phyloP scores from a whole-genome alignment of 2,888 invertebrate genomes.

The Xestia rhomboidea region DNA sequence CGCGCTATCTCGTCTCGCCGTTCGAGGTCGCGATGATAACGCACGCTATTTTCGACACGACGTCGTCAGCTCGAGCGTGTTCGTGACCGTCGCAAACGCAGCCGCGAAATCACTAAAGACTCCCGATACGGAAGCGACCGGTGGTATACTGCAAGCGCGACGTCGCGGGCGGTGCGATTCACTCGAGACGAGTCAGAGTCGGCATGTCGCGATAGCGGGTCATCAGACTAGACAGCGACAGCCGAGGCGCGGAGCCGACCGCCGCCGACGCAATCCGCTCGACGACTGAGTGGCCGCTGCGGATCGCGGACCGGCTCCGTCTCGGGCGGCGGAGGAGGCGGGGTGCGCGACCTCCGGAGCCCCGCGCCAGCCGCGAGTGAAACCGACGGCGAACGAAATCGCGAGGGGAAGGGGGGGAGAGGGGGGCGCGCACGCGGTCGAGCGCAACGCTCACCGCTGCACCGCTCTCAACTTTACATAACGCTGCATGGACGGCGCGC shows the following conservation, averaged over 20 bases:
- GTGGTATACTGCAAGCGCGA: constrained; percentile 65
- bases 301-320: constrained; percentile 75
- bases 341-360: constrained; percentile 87
- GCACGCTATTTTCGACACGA: constrained; percentile 86
- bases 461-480: constrained; percentile 87
- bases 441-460: constrained; percentile 87
- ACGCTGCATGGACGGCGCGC: constrained; percentile 80
- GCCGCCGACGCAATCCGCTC: constrained; percentile 87
- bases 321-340: constrained; percentile 81
- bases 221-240: constrained; percentile 67
- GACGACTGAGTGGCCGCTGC: constrained; percentile 84
- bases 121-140: constrained; percentile 80
- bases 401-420: constrained; percentile 79
- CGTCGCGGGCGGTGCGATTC: constrained; percentile 69
- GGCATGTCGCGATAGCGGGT: constrained; percentile 67
- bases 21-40: constrained; percentile 89
- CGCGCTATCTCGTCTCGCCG: constrained; percentile 89
- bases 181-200: constrained; percentile 71
- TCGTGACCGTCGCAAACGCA: constrained; percentile 86
- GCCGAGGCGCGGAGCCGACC: constrained; percentile 75
- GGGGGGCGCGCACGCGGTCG: constrained; percentile 86
- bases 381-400: constrained; percentile 82
- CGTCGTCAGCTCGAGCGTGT: constrained; percentile 78
- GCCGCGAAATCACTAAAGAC: constrained; percentile 79
- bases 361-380: constrained; percentile 83